phyloP scores from a whole-genome alignment of 1,140 invertebrate genomes.

The Chymomyza costata region DNA sequence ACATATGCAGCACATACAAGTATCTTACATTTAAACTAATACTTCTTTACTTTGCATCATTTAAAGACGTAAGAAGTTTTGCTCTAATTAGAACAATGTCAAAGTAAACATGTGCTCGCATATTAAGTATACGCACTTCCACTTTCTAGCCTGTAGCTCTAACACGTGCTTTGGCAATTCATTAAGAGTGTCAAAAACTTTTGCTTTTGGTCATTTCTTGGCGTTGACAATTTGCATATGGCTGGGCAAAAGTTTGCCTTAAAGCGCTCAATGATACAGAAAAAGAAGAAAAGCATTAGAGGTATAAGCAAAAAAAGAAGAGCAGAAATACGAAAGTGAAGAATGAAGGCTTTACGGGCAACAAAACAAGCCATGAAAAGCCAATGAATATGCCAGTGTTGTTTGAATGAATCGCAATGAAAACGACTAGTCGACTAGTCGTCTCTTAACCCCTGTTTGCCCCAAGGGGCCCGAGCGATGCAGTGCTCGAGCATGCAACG shows the following conservation, averaged over 20 bases:
- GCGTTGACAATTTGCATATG: conserved; percentile 54
- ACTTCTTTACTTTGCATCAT: too few species aligned
- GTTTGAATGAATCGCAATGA: conserved; percentile 56
- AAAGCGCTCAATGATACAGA: too few species aligned
- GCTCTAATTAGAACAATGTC: conserved; percentile 66
- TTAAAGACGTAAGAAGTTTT: too few species aligned
- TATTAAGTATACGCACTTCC: conserved; percentile 52
- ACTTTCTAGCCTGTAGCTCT: conserved; percentile 39
- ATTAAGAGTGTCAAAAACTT: conserved; percentile 67
- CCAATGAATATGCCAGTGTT: conserved; percentile 34
- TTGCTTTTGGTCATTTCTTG: conserved; percentile 60
- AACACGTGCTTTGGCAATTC: conserved; percentile 39
- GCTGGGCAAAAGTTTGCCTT: too few species aligned
- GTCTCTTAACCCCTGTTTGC: conserved; percentile 54
- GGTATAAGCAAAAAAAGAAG: too few species aligned
- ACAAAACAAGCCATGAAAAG: conserved; percentile 32
- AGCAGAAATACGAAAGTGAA: too few species aligned
- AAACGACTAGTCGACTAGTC: too few species aligned
- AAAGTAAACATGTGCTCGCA: conserved; percentile 60
- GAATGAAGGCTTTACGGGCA: conserved; percentile 8
- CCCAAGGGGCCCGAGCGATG: too few species aligned
- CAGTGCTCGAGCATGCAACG: conserved; percentile 4
- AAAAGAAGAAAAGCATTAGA: too few species aligned
- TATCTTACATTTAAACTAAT: too few species aligned
- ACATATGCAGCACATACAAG: too few species aligned